Conservation (phyloP, 2,888 invertebrate genomes). For the Hemaris fuciformis region DNA sequence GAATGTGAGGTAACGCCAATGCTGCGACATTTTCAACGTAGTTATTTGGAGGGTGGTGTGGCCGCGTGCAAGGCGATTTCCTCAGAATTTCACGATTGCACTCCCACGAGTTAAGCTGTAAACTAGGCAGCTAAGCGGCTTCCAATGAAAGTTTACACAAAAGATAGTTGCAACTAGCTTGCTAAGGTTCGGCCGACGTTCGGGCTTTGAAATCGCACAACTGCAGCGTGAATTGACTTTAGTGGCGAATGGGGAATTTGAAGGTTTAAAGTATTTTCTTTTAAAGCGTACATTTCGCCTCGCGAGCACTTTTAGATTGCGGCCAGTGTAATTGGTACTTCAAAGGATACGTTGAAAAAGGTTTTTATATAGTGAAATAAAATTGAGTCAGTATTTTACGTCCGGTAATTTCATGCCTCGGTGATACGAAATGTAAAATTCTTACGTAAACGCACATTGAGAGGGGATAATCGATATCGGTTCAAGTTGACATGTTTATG, state of each 20-base stretch:
- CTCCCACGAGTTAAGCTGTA: constrained; percentile 46
- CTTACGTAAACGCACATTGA: neutral
- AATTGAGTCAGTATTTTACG: neutral
- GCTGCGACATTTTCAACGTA: neutral
- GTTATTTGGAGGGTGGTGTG: neutral
- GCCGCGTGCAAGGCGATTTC: neutral
- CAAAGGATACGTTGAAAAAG: neutral
- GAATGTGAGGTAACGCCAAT: neutral
- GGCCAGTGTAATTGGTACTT: neutral
- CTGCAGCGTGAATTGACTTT: neutral
- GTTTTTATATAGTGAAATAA: neutral
- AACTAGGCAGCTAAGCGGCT: constrained; percentile 49
- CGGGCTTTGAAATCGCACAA: constrained; percentile 2
- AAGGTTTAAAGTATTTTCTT: constrained; percentile 7
- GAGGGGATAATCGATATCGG: neutral
- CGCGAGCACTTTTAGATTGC: neutral
- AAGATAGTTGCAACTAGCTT: constrained; percentile 41
- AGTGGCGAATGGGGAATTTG: neutral
- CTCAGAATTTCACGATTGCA: constrained; percentile 5
- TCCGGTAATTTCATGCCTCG: neutral
- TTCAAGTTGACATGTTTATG: neutral
- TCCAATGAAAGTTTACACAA: constrained; percentile 70
- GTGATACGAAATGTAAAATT: neutral
- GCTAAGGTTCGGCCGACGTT: constrained; percentile 8
- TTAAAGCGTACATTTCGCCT: neutral